phyloP scores from a whole-genome alignment of 2,113 vertebrate genomes.

The Phoenicopterus ruber region DNA sequence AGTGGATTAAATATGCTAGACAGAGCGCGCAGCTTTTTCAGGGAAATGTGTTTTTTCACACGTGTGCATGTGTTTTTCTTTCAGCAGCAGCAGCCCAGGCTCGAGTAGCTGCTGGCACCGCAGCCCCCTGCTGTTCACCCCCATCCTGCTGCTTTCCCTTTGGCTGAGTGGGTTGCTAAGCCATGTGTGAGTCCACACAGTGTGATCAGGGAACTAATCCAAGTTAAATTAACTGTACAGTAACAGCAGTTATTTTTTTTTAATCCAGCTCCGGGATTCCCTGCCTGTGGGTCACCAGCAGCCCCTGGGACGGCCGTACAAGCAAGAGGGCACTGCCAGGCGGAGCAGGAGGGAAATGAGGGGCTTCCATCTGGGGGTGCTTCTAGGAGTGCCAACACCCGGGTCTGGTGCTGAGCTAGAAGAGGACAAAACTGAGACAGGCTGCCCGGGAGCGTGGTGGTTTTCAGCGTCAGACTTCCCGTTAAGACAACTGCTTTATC shows the following conservation, averaged over 20 bases:
- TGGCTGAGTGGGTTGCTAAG: not conserved
- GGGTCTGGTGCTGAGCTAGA: not conserved
- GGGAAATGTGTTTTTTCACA: not conserved
- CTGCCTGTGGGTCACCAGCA: not conserved
- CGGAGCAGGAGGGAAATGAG: not conserved
- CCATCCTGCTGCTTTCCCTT: not conserved
- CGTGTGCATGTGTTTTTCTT: not conserved
- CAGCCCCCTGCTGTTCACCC: not conserved
- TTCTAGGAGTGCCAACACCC: not conserved
- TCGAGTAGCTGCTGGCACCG: not conserved
- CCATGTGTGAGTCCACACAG: too few species aligned
- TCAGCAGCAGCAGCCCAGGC: not conserved
- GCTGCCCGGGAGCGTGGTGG: not conserved
- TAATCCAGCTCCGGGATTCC: not conserved
- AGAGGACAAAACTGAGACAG: not conserved
- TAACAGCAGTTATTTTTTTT: not conserved
- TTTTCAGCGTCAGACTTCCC: conserved; percentile 6
- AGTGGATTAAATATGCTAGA: not conserved
- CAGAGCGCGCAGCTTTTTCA: not conserved
- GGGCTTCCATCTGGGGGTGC: not conserved
- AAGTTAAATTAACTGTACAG: not conserved
- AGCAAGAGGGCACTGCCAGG: fast-evolving
- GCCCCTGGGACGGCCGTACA: fast-evolving
- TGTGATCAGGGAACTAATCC: not conserved
- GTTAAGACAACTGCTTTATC: not conserved